A percentile compares a stretch with the other conserved stretches of the same genome.
Evolutionary conservation across 2,113 vertebrate species (phyloP).

Genomic region (Alethe diademata): DNA sequence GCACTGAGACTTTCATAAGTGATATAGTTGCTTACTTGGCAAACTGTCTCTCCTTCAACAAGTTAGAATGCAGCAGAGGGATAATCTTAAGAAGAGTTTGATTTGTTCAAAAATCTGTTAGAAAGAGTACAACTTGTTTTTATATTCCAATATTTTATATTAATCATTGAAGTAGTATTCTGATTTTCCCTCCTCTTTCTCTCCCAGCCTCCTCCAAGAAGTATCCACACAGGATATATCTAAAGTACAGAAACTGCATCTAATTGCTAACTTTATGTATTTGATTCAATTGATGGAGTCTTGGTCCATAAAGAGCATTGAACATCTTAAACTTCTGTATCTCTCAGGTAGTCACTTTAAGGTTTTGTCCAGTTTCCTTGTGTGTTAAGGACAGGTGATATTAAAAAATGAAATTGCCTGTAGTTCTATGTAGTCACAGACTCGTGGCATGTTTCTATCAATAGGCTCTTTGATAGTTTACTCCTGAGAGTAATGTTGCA

Average conservation of each 20-base stretch:
- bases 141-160: neutral
- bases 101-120: neutral
- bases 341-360: neutral
- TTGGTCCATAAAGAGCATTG: neutral
- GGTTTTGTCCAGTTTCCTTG: neutral
- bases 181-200: neutral
- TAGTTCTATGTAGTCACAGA: neutral
- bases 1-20: neutral
- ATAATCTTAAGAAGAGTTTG: neutral
- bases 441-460: neutral
- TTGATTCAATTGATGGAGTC: neutral
- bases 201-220: neutral
- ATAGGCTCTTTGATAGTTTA: neutral
- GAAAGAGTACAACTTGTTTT: neutral
- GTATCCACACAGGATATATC: neutral
- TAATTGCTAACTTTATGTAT: neutral
- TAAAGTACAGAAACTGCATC: neutral
- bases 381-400: neutral
- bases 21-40: slow-evolving; percentile 19
- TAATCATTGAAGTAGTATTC: neutral
- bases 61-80: neutral
- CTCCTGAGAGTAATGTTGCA: neutral
- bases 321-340: neutral
- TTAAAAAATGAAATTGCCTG: neutral
- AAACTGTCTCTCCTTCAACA: neutral